Base-by-base conservation (phyloP, 2,888 invertebrate genomes). In the Scaptomyza tumidula region DNA sequence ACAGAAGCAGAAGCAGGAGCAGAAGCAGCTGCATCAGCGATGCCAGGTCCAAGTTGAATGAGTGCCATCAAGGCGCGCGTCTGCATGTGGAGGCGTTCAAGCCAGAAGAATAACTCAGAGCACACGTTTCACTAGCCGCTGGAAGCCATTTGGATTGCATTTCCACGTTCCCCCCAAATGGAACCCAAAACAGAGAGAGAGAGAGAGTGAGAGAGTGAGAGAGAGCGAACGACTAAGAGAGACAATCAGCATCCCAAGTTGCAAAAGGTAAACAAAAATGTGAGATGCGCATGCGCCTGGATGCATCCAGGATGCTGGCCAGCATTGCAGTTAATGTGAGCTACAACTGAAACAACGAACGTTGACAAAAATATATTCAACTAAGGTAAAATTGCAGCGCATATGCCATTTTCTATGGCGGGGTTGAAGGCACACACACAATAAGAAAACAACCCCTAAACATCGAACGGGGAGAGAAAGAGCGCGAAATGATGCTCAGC, bases 11-110 rank as follows among this genome's bases (percentile, higher is more conserved):
- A 63, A 64, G 19, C 61, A 44, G n/a, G 41, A 46, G 46, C 50
- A 35, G 56, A 69, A 65, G 14, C 73, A 71, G 74, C 76, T 83
- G 86, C 87, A 85, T 73, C 83, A 74, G 50, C 75, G 75, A 64
- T 80, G 76, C 72, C 79, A 60, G 80, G 61, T 85, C 82, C 86
- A 72, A 87, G 85, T 79, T 70, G 88, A 87, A 86, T 86, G 85
- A 85, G 71, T 75, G 71, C 63, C 68, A 64, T 41, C 53, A 27
- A 65, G 53, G 27, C 71, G 63, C 65, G 75, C 65, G 58, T 70
- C 68, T 64, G 70, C 63, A 69, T 80, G 78, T 78, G 83, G 83
- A 79, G 83, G 87, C 78, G 78, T 71, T 72, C 54, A 58, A 53
- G 71, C 71, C 67, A 50, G 41, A 9, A 39, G 39, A 61, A 69